A percentile compares a stretch with the other conserved stretches of the same genome.
phyloP scores from a whole-genome alignment of 2,113 vertebrate species.

The Rhodinocichla rosea region DNA sequence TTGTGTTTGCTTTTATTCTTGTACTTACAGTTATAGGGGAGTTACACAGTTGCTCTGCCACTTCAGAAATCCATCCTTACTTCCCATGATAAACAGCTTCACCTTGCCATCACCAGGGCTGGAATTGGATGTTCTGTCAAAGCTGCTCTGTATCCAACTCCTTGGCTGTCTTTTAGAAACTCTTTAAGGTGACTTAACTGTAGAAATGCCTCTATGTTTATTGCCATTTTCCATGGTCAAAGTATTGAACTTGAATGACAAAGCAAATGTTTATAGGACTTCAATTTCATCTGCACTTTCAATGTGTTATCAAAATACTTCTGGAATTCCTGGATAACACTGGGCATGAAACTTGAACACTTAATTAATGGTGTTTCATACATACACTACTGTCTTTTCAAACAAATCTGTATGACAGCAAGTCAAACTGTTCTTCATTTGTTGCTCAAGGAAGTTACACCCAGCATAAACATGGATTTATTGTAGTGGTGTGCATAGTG shows the following conservation, averaged over 20 bases:
- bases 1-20: neutral
- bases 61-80: neutral
- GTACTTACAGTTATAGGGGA: neutral
- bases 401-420: neutral
- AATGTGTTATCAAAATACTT: neutral
- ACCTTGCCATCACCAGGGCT: neutral
- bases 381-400: neutral
- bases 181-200: neutral
- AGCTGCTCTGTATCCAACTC: neutral
- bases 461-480: neutral
- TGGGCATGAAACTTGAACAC: neutral
- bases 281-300: neutral
- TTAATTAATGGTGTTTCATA: neutral
- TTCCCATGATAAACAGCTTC: neutral
- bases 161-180: neutral
- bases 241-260: neutral
- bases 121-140: accelerated
- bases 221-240: neutral
- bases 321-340: neutral
- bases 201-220: neutral
- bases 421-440: neutral
- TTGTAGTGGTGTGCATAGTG: neutral
- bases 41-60: neutral
- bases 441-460: neutral
- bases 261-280: neutral